Evolutionary conservation across 2,113 vertebrate species (phyloP).

Genomic region (Forbesichthys papilliferus): DNA sequence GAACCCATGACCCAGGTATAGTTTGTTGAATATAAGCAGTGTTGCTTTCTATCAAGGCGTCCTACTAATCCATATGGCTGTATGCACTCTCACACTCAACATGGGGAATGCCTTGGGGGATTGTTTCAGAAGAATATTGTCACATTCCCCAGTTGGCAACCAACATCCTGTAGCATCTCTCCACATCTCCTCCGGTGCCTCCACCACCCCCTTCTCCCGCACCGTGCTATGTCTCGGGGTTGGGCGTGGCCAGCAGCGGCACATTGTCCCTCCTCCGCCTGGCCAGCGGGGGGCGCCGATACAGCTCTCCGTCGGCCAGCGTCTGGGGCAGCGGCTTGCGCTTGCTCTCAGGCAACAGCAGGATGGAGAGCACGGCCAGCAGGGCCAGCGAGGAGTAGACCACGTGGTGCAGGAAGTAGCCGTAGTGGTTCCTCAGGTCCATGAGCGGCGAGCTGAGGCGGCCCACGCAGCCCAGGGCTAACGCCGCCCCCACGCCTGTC

Average conservation of each 20-base stretch:
- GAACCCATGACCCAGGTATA: background rate
- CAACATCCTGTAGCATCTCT: too few relatives aligned
- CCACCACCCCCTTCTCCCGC: background rate
- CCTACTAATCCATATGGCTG: too few relatives aligned
- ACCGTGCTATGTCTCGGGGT: slow-evolving; percentile 75
- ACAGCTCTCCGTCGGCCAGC: slow-evolving; percentile 85
- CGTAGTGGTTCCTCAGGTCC: slow-evolving; percentile 86
- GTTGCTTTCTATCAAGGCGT: too few relatives aligned
- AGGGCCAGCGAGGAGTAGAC: slow-evolving; percentile 86
- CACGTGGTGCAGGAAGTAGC: slow-evolving; percentile 89
- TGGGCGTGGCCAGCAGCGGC: slow-evolving; percentile 86
- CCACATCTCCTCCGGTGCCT: background rate
- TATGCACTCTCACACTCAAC: too few relatives aligned
- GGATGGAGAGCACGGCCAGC: slow-evolving; percentile 87
- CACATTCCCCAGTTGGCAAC: too few relatives aligned
- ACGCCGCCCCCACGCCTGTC: slow-evolving; percentile 77
- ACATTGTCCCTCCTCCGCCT: slow-evolving; percentile 83
- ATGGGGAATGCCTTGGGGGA: too few relatives aligned
- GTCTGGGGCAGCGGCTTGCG: slow-evolving; percentile 87
- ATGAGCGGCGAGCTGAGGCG: slow-evolving; percentile 85
- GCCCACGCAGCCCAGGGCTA: slow-evolving; percentile 83
- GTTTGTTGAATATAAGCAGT: background rate
- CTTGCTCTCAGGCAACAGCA: slow-evolving; percentile 89
- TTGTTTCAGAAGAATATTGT: too few relatives aligned
- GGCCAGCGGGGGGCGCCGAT: slow-evolving; percentile 82